These are phyloP conservation scores for Peromyscus eremicus DNA, from an alignment of 2,797 vertebrate species.

Conservation along the genomic window DNA sequence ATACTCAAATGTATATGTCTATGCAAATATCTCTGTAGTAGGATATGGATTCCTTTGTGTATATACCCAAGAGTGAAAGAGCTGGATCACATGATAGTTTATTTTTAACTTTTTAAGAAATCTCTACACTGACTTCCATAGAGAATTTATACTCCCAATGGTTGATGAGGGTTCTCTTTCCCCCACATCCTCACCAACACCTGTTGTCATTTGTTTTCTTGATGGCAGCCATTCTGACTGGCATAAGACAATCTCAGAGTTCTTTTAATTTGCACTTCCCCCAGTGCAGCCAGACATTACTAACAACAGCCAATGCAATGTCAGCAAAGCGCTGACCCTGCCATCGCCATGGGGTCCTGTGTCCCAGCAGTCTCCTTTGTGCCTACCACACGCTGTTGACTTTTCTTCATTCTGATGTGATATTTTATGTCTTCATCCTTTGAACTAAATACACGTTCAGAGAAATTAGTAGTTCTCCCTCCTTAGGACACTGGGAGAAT, in stretches of 20 bases:
- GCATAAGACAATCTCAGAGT: background rate
- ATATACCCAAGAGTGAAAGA: background rate
- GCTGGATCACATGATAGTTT: background rate
- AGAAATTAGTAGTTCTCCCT: background rate
- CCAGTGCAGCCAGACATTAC: background rate
- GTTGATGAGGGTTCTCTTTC: background rate
- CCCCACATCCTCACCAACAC: background rate
- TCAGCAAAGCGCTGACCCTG: fast-evolving
- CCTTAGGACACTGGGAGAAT: background rate
- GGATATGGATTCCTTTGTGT: background rate
- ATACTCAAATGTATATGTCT: background rate
- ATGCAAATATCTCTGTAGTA: background rate
- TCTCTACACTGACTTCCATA: background rate
- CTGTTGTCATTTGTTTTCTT: background rate
- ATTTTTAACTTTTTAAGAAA: background rate
- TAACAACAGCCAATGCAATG: background rate
- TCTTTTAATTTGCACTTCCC: background rate
- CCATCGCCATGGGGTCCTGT: fast-evolving
- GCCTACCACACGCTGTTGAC: fast-evolving
- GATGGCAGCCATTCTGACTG: background rate
- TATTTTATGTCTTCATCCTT: background rate
- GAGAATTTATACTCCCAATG: background rate
- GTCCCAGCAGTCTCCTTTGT: background rate
- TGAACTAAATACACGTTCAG: background rate
- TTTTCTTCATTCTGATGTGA: background rate